These are phyloP conservation scores for Zosterops pallidus DNA, from an alignment of 2,113 vertebrate genomes.

Conservation along the genomic window DNA sequence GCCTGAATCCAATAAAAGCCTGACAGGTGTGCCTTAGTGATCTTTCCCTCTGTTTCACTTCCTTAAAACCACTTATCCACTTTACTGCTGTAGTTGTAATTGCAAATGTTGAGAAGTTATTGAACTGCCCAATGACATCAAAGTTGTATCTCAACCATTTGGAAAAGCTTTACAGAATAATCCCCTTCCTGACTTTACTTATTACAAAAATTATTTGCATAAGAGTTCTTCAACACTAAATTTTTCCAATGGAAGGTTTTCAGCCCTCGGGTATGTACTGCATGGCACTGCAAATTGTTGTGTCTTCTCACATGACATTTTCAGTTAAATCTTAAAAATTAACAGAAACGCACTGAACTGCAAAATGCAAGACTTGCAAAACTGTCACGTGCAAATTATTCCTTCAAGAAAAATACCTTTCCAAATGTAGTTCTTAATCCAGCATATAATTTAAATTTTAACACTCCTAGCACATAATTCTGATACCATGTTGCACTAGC, in stretches of 20 bases:
- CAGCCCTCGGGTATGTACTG: neutral
- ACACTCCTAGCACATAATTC: neutral
- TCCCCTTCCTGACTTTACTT: neutral
- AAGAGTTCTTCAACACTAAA: neutral
- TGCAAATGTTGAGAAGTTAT: neutral
- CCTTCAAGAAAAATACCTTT: neutral
- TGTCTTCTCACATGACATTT: neutral
- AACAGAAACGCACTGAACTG: neutral
- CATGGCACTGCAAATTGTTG: neutral
- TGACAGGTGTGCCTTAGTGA: neutral
- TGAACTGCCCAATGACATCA: neutral
- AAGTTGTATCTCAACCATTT: neutral
- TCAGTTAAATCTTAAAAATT: neutral
- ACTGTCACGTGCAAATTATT: neutral
- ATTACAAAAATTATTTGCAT: neutral
- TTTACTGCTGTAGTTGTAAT: neutral
- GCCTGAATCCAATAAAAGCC: neutral
- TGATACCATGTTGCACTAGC: neutral
- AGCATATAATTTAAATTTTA: neutral
- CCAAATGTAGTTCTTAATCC: neutral
- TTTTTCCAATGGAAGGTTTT: neutral
- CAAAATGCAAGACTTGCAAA: neutral
- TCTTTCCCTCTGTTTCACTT: neutral
- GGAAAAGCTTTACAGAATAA: neutral
- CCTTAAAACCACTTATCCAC: neutral